phyloP scores from a whole-genome alignment of 2,113 vertebrate genomes.

The Atlantisia rogersi region DNA sequence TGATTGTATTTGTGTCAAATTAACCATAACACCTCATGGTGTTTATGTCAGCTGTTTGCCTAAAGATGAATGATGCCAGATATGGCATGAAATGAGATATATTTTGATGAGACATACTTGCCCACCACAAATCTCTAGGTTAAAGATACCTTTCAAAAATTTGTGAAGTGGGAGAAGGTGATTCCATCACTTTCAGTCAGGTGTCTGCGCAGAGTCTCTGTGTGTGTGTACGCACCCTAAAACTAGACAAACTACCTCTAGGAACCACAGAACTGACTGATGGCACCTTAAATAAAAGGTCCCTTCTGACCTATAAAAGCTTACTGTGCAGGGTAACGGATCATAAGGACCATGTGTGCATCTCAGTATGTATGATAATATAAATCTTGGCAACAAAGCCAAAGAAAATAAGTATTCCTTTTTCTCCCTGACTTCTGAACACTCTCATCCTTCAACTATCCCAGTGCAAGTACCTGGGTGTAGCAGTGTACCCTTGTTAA shows the following conservation, averaged over 20 bases:
- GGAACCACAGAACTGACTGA: not conserved
- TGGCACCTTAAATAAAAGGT: not conserved
- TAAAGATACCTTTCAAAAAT: not conserved
- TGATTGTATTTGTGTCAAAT: conserved; percentile 30
- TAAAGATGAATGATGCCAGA: not conserved
- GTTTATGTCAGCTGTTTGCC: not conserved
- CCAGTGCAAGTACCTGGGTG: not conserved
- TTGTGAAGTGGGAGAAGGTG: not conserved
- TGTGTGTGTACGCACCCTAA: not conserved
- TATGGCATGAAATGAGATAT: not conserved
- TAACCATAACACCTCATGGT: not conserved
- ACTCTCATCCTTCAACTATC: not conserved
- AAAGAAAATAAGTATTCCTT: not conserved
- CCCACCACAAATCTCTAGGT: not conserved
- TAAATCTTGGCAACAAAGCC: not conserved
- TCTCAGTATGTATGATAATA: not conserved
- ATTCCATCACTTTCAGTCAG: not conserved
- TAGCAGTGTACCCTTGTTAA: not conserved
- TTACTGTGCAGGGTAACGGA: rapidly evolving
- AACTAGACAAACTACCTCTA: not conserved
- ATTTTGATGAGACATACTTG: not conserved
- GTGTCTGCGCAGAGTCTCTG: not conserved
- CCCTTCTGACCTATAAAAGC: not conserved
- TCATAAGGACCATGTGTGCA: not conserved
- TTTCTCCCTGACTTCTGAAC: not conserved